Percentiles rank a stretch among this genome's conserved stretches.
These are phyloP conservation scores for Noctuana brunneofusca DNA, from an alignment of 2,888 invertebrate species.

Conservation along the genomic window DNA sequence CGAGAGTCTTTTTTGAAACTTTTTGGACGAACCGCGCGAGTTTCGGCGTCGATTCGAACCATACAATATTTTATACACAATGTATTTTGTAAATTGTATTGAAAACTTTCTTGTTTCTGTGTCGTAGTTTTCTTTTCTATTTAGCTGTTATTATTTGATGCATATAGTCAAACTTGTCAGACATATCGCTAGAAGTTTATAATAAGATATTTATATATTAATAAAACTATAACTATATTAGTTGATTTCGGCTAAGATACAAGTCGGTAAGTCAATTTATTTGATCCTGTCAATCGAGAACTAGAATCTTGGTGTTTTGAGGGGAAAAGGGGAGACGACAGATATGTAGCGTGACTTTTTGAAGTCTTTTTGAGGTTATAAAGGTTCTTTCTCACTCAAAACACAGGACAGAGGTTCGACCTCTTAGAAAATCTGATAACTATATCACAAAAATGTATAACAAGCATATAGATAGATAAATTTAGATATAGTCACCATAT, in stretches of 20 bases:
- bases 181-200: constrained; percentile 79
- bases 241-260: constrained; percentile 56
- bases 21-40: constrained; percentile 58
- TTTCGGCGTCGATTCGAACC: constrained; percentile 47
- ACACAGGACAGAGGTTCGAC: constrained; percentile 55
- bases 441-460: constrained; percentile 59
- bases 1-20: constrained; percentile 71
- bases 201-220: constrained; percentile 69
- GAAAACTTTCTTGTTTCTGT: constrained; percentile 60
- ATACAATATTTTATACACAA: constrained; percentile 76
- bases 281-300: constrained; percentile 69
- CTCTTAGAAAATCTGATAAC: constrained; percentile 50
- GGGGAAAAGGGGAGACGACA: neutral
- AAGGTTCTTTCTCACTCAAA: constrained; percentile 36
- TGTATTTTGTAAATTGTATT: constrained; percentile 80
- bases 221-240: constrained; percentile 51
- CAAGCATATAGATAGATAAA: constrained; percentile 75
- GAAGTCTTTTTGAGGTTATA: constrained; percentile 18
- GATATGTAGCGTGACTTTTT: constrained; percentile 2
- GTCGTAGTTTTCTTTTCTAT: constrained; percentile 56
- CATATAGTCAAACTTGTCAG: constrained; percentile 75
- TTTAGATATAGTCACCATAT: constrained; percentile 66
- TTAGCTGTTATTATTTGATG: constrained; percentile 65
- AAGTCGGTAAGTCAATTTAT: constrained; percentile 73
- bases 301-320: constrained; percentile 14